Evolutionary conservation across 2,888 invertebrate species (phyloP).

Genomic region (Ethmia dodecea): DNA sequence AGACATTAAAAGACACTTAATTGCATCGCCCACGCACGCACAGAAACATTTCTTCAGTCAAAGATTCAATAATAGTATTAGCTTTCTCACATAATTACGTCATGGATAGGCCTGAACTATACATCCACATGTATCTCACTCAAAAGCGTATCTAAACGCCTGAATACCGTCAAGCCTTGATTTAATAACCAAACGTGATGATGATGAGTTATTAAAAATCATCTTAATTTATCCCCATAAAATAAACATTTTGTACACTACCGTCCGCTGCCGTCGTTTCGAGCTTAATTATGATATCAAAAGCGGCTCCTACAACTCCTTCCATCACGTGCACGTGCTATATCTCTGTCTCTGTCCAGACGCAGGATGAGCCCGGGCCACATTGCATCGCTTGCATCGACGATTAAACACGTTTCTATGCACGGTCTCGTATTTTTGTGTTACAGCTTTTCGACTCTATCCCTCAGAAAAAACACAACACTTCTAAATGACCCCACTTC

Average conservation of each 20-base stretch:
- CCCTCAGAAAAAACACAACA: constrained; percentile 31
- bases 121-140: constrained; percentile 21
- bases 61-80: constrained; percentile 21
- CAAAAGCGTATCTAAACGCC: constrained; percentile 33
- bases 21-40: constrained; percentile 12
- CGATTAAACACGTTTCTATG: constrained; percentile 76
- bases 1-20: constrained; percentile 15
- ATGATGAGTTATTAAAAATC: constrained; percentile 57
- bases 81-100: constrained; percentile 30
- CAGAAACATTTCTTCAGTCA: background rate
- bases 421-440: constrained; percentile 65
- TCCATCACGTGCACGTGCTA: constrained; percentile 35
- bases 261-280: constrained; percentile 34
- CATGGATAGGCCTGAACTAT: constrained; percentile 28
- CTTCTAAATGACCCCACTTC: constrained; percentile 41
- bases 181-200: constrained; percentile 52
- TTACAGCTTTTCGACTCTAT: constrained; percentile 28
- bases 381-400: constrained; percentile 50
- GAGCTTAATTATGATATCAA: constrained; percentile 73
- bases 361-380: constrained; percentile 43
- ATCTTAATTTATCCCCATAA: constrained; percentile 54
- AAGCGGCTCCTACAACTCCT: constrained; percentile 53
- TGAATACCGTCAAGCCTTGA: constrained; percentile 35
- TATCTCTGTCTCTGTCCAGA: constrained; percentile 44
- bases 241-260: constrained; percentile 63